Conservation (phyloP, 2,888 invertebrate species). For the Odontomyia ornata region DNA sequence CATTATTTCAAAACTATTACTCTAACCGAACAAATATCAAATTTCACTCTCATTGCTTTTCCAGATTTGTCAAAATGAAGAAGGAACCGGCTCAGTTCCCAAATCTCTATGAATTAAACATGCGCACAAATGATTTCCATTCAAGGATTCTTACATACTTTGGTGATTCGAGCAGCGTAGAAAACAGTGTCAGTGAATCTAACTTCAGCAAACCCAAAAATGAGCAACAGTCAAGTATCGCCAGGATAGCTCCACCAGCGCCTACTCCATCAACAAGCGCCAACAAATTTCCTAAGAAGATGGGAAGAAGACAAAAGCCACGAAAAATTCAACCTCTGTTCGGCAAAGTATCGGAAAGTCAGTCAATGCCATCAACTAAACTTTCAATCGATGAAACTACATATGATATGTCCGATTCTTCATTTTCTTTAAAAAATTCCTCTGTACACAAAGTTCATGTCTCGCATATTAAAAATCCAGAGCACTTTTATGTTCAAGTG, state of each 20-base stretch:
- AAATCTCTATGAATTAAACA: constrained; percentile 46
- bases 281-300: background rate
- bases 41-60: background rate
- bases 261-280: background rate
- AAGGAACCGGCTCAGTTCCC: constrained; percentile 51
- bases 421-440: constrained; percentile 5
- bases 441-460: constrained; percentile 64
- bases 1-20: constrained; percentile 5
- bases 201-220: too few relatives aligned
- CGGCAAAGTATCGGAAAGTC: background rate
- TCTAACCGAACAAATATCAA: background rate
- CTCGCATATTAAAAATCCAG: constrained; percentile 69
- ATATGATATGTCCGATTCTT: background rate
- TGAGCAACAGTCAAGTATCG: background rate
- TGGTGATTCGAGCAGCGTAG: constrained; percentile 24
- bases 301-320: background rate
- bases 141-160: constrained; percentile 41
- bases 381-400: background rate
- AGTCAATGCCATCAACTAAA: background rate
- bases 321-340: background rate
- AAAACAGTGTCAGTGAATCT: background rate
- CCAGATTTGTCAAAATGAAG: constrained; percentile 52
- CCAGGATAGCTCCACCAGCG: background rate
- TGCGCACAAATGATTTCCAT: background rate
- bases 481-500: constrained; percentile 68